These are phyloP conservation scores for Panthera leo DNA, from an alignment of 2,113 vertebrate genomes.

Conservation along the genomic window DNA sequence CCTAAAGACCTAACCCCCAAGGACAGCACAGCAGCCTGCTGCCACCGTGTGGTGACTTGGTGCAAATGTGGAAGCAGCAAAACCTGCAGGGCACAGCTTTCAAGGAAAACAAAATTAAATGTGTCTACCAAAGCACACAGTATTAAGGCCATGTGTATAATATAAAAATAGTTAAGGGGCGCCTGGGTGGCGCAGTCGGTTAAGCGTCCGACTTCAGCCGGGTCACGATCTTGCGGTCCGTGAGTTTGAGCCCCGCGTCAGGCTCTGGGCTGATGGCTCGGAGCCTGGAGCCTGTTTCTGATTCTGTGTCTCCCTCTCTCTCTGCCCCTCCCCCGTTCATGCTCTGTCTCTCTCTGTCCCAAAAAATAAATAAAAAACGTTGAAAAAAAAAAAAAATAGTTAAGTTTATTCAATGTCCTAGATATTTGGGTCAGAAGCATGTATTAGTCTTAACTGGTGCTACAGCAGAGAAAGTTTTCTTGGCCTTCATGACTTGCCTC, in stretches of 20 bases:
- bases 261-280: no score
- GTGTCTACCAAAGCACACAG: not conserved
- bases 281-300: no score
- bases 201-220: no score
- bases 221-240: no score
- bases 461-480: not conserved
- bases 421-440: not conserved
- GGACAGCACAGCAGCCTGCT: slow-evolving; percentile 13
- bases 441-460: not conserved
- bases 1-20: no score
- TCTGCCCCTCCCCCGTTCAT: no score
- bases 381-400: not conserved
- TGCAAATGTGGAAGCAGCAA: not conserved
- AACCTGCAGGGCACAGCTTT: not conserved
- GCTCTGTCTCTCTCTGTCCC: no score
- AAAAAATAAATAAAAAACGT: no score
- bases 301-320: no score
- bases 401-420: slow-evolving; percentile 42
- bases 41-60: slow-evolving; percentile 61
- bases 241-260: no score
- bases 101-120: not conserved
- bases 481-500: not conserved
- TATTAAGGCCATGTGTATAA: not conserved
- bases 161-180: not conserved
- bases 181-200: no score